These are phyloP conservation scores for Ovis canadensis DNA, from an alignment of 2,113 vertebrate species.

Conservation along the genomic window DNA sequence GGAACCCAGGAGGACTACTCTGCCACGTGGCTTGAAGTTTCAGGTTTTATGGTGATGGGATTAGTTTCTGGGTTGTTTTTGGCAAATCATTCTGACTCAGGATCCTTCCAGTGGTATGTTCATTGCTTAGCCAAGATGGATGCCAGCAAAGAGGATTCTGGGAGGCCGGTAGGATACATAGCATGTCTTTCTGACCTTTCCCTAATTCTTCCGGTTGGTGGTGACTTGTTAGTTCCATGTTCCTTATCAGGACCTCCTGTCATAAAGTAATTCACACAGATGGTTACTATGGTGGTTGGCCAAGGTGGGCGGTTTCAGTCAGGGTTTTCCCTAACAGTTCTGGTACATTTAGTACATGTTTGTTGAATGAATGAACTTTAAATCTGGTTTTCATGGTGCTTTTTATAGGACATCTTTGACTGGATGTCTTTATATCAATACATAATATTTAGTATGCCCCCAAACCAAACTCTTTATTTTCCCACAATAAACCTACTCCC, in stretches of 20 bases:
- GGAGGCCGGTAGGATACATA: background rate
- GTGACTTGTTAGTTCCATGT: background rate
- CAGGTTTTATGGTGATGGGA: background rate
- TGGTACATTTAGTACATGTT: background rate
- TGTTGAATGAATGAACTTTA: background rate
- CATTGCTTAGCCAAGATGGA: background rate
- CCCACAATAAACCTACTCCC: background rate
- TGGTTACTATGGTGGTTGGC: background rate
- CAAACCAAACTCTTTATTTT: background rate
- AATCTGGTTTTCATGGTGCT: background rate
- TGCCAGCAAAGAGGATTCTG: background rate
- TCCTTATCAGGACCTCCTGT: background rate
- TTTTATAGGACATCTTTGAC: background rate
- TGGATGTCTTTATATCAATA: background rate
- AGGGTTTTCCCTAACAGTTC: background rate
- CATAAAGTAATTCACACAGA: background rate
- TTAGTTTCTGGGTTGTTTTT: background rate
- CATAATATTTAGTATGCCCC: background rate
- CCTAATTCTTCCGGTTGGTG: background rate
- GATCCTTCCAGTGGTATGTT: background rate
- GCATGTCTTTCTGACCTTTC: background rate
- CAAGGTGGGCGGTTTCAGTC: background rate
- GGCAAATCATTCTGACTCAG: background rate
- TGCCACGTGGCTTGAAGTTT: background rate
- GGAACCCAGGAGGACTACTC: background rate